A percentile compares a stretch with the other conserved stretches of the same genome.
Evolutionary conservation across 2,797 vertebrate genomes (phyloP).

Genomic region (Tragopan temminckii): DNA sequence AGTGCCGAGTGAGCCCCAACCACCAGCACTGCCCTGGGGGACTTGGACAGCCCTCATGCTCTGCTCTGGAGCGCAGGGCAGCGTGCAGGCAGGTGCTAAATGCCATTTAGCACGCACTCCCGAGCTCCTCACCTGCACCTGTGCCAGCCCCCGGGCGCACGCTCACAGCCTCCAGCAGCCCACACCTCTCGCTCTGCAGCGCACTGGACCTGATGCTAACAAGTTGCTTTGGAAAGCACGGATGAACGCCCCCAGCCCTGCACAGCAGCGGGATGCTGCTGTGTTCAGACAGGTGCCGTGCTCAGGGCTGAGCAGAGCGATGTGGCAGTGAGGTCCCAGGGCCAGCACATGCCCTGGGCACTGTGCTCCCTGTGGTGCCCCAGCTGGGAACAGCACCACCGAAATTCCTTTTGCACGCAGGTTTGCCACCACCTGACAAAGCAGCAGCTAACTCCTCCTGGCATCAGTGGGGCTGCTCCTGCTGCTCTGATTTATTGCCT

Average conservation of each 20-base stretch:
- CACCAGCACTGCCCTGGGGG: neutral
- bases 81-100: constrained; percentile 31
- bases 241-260: accelerated
- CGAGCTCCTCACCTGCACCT: neutral
- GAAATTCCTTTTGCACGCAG: neutral
- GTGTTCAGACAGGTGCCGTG: accelerated
- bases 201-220: accelerated
- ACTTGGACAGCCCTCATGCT: accelerated
- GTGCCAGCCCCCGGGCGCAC: neutral
- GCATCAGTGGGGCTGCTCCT: neutral
- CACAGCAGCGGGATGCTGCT: neutral
- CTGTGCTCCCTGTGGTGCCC: neutral
- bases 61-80: accelerated
- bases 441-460: neutral
- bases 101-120: neutral
- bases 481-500: neutral
- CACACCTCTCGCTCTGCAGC: accelerated
- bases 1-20: neutral
- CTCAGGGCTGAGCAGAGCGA: neutral
- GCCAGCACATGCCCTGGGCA: neutral
- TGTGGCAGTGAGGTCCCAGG: neutral
- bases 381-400: neutral
- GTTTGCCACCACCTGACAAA: neutral
- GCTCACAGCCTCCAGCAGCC: accelerated
- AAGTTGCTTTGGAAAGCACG: accelerated